phyloP scores from a whole-genome alignment of 2,888 invertebrate genomes.

The Dichetophora obliterata region DNA sequence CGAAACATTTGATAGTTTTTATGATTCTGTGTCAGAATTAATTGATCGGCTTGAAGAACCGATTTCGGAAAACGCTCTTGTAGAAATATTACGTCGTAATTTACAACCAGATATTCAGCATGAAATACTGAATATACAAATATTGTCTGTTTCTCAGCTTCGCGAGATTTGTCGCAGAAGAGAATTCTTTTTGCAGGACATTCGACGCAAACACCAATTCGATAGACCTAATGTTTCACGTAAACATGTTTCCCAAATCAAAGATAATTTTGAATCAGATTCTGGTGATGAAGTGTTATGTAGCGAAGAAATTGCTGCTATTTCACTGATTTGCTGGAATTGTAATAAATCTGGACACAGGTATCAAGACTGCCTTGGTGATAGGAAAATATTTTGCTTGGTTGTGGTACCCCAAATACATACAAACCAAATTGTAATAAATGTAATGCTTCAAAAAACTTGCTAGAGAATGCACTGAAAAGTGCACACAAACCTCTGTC shows the following conservation, averaged over 20 bases:
- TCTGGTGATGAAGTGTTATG: not conserved
- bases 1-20: conserved; percentile 36
- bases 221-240: too few species aligned
- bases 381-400: conserved; percentile 1
- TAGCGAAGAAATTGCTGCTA: conserved; percentile 11
- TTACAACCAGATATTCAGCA: conserved; percentile 37
- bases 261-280: too few species aligned
- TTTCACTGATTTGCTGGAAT: conserved; percentile 14
- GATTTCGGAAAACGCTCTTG: not conserved
- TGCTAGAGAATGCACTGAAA: conserved; percentile 4
- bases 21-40: conserved; percentile 15
- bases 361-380: not conserved
- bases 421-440: conserved; percentile 11
- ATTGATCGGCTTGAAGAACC: not conserved
- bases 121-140: conserved; percentile 26
- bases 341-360: not conserved
- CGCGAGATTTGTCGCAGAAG: not conserved
- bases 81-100: conserved; percentile 35
- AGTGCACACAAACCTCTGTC: conserved; percentile 7
- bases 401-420: not conserved
- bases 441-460: conserved; percentile 37
- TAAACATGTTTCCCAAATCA: not conserved
- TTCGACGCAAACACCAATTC: not conserved
- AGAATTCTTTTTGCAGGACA: not conserved
- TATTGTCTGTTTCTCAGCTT: not conserved